These are phyloP conservation scores for Tenebrosternarchus preto DNA, from an alignment of 2,113 vertebrate species.

Conservation along the genomic window DNA sequence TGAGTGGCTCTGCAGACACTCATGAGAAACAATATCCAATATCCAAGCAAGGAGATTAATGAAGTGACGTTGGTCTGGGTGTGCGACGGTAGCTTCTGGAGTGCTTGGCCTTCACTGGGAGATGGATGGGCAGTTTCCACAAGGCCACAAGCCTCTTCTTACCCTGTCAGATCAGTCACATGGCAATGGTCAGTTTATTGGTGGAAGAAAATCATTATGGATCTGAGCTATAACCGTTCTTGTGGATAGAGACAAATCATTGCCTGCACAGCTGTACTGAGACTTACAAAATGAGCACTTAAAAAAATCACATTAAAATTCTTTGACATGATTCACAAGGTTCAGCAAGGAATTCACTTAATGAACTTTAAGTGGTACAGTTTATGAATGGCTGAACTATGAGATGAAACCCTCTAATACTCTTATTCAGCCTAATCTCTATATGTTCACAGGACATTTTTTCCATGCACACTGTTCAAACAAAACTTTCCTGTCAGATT, in stretches of 20 bases:
- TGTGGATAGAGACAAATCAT: not conserved
- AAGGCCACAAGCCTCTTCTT: slow-evolving; percentile 1
- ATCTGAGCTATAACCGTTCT: not conserved
- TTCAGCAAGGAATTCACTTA: no score
- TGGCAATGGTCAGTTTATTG: not conserved
- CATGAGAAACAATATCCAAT: slow-evolving; percentile 35
- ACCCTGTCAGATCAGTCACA: not conserved
- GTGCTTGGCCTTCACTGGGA: not conserved
- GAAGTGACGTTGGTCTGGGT: slow-evolving; percentile 19
- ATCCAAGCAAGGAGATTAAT: slow-evolving; percentile 32
- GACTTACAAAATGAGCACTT: not conserved
- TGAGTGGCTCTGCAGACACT: slow-evolving; percentile 36
- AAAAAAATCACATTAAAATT: not conserved
- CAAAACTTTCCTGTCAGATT: not conserved
- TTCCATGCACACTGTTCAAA: not conserved
- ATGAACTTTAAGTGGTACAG: not conserved
- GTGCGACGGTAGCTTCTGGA: slow-evolving; percentile 3
- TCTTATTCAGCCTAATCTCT: slow-evolving; percentile 2
- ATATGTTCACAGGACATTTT: not conserved
- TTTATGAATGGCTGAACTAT: not conserved
- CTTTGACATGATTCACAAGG: not conserved
- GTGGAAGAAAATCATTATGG: not conserved
- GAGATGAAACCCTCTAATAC: not conserved
- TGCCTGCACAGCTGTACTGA: not conserved
- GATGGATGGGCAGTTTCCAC: not conserved